Percentiles rank a stretch among this genome's conserved stretches.
Conservation (phyloP, 2,888 invertebrate species). For the Heliconius erato region DNA sequence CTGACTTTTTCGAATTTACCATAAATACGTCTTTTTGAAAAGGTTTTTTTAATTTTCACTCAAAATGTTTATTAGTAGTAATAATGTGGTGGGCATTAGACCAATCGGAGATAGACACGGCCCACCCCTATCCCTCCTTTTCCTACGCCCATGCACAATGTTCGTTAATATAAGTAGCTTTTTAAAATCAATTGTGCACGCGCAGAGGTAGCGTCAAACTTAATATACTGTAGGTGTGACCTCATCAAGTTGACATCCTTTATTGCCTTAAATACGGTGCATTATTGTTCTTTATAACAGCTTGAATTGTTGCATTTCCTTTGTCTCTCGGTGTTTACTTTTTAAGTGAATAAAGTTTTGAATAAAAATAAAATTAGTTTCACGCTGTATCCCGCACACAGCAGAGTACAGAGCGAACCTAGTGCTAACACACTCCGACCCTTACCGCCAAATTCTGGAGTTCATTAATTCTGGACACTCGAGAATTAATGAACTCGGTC, state of each 20-base stretch:
- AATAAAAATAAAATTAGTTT: not conserved
- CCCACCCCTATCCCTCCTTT: too few relatives aligned
- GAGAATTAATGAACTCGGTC: too few relatives aligned
- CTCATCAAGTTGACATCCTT: conserved; percentile 62
- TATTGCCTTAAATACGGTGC: conserved; percentile 55
- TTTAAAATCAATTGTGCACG: not conserved
- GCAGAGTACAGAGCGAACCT: too few relatives aligned
- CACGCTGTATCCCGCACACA: too few relatives aligned
- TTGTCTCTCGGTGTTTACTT: conserved; percentile 30
- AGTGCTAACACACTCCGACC: too few relatives aligned
- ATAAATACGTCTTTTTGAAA: not conserved
- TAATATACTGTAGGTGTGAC: conserved; percentile 62
- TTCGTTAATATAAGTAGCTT: not conserved
- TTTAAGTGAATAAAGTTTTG: not conserved
- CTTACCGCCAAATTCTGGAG: too few relatives aligned
- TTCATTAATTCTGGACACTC: too few relatives aligned
- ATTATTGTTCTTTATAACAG: conserved; percentile 42
- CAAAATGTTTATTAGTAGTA: too few relatives aligned
- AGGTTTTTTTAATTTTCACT: not conserved
- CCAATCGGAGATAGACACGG: too few relatives aligned
- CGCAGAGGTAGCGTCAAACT: conserved; percentile 20
- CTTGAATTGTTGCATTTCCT: conserved; percentile 35
- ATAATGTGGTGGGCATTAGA: too few relatives aligned
- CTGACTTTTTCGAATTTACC: not conserved
- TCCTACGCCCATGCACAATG: not conserved